Conservation (phyloP, 2,797 vertebrate genomes). For the Eurystomus glaucurus region DNA sequence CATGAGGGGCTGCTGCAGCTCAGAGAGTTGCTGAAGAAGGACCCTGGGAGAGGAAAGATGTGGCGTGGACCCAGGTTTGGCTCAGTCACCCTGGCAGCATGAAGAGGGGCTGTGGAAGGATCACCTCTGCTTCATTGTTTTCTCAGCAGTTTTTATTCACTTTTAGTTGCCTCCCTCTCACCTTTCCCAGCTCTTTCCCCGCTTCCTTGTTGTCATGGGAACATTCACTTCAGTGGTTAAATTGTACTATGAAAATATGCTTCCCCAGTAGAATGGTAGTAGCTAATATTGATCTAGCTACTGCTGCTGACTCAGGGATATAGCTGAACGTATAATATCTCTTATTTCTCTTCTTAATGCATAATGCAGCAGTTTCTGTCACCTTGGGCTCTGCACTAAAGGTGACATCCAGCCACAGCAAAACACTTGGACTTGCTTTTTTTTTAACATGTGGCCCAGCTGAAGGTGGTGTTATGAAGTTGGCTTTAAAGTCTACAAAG, state of each 20-base stretch:
- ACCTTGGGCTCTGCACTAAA: slow-evolving; percentile 16
- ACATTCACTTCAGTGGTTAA: slow-evolving; percentile 36
- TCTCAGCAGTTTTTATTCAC: slow-evolving; percentile 22
- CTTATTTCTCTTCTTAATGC: slow-evolving; percentile 26
- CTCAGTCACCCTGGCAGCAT: background rate
- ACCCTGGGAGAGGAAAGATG: background rate
- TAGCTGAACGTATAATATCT: background rate
- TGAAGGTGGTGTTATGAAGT: background rate
- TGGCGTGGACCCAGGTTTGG: background rate
- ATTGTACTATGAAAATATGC: background rate
- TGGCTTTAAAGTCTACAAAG: background rate
- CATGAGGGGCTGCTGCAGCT: background rate
- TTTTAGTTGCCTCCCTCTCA: slow-evolving; percentile 31
- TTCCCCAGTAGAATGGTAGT: slow-evolving; percentile 14
- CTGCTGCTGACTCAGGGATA: slow-evolving; percentile 66
- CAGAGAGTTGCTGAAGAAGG: background rate
- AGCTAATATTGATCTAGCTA: slow-evolving; percentile 69
- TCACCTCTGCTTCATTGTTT: background rate
- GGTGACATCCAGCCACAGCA: slow-evolving; percentile 6
- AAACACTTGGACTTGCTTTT: background rate
- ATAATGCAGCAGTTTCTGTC: slow-evolving; percentile 57
- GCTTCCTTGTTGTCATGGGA: slow-evolving; percentile 69
- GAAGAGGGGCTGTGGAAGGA: background rate
- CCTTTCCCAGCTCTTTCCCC: background rate
- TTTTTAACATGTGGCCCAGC: background rate